Percentiles rank a stretch among this genome's conserved stretches.
Evolutionary conservation across 2,888 invertebrate genomes (phyloP).

Genomic region (Leptinotarsa tumamoca): DNA sequence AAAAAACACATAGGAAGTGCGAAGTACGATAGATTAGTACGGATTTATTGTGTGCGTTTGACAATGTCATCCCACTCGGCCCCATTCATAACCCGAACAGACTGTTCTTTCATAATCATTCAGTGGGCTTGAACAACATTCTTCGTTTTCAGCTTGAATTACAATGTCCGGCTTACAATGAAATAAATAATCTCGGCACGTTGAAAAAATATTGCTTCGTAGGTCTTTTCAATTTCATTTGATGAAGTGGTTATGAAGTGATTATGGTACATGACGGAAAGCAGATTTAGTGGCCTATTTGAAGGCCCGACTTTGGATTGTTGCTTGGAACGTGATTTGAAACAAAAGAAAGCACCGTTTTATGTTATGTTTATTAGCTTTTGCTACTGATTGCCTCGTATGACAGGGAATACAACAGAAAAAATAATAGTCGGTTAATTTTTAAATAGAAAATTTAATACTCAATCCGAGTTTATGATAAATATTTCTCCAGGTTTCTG

Average conservation of each 20-base stretch:
- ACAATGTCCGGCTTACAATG: slow-evolving; percentile 18
- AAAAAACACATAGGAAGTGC: not conserved
- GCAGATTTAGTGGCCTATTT: no score
- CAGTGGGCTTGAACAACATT: slow-evolving; percentile 19
- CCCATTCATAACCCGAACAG: slow-evolving; percentile 24
- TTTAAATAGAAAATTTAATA: no score
- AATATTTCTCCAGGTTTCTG: no score
- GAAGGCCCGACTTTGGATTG: no score
- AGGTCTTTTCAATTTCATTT: not conserved
- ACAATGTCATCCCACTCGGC: slow-evolving; percentile 23
- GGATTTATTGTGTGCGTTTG: slow-evolving; percentile 19
- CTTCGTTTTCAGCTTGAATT: slow-evolving; percentile 20
- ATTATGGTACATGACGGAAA: slow-evolving; percentile 9
- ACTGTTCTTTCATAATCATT: slow-evolving; percentile 21
- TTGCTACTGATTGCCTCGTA: no score
- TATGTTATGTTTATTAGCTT: no score
- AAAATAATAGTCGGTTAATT: no score
- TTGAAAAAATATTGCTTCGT: slow-evolving; percentile 1
- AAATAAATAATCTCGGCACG: slow-evolving; percentile 14
- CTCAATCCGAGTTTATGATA: no score
- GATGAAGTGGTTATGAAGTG: slow-evolving; percentile 7
- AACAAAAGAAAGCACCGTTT: no score
- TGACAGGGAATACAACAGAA: no score
- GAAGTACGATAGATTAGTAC: slow-evolving; percentile 3
- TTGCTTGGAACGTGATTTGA: no score